These are phyloP conservation scores for Nematolebias whitei DNA, from an alignment of 2,113 vertebrate species.

Conservation along the genomic window DNA sequence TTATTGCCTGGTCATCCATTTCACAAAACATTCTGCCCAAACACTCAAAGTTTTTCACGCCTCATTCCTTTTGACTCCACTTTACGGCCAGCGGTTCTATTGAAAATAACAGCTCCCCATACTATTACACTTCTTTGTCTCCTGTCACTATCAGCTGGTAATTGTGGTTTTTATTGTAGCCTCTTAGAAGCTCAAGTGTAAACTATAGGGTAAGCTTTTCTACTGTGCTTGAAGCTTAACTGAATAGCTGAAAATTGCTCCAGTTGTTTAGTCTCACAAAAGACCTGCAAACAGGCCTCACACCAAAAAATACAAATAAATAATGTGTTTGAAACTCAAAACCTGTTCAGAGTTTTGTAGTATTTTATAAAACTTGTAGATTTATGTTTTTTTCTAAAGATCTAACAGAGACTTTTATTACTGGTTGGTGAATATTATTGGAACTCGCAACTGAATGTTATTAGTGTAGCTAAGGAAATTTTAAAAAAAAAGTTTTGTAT, in stretches of 20 bases:
- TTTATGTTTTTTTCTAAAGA: no score
- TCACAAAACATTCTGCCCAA: conserved; percentile 37
- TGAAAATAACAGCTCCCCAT: conserved; percentile 57
- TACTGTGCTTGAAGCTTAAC: conserved; percentile 43
- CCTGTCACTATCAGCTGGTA: conserved; percentile 63
- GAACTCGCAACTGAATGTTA: no score
- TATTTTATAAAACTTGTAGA: background rate
- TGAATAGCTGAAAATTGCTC: conserved; percentile 31
- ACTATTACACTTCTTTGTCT: conserved; percentile 62
- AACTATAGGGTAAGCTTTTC: conserved; percentile 53
- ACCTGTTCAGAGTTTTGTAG: background rate
- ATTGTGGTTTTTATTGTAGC: conserved; percentile 70
- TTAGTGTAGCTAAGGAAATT: no score
- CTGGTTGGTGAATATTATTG: no score
- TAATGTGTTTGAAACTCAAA: no score
- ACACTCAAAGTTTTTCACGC: conserved; percentile 63
- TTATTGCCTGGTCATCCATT: conserved; percentile 40
- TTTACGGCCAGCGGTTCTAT: conserved; percentile 59
- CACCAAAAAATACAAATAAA: no score
- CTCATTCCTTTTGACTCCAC: conserved; percentile 63
- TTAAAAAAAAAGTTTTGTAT: no score
- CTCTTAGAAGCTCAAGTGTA: conserved; percentile 65
- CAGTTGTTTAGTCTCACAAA: conserved; percentile 34
- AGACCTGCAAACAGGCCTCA: conserved; percentile 4
- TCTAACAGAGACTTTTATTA: no score